Percentiles rank a stretch among this genome's conserved stretches.
phyloP scores from a whole-genome alignment of 2,113 vertebrate species.

The Vanacampus margaritifer region DNA sequence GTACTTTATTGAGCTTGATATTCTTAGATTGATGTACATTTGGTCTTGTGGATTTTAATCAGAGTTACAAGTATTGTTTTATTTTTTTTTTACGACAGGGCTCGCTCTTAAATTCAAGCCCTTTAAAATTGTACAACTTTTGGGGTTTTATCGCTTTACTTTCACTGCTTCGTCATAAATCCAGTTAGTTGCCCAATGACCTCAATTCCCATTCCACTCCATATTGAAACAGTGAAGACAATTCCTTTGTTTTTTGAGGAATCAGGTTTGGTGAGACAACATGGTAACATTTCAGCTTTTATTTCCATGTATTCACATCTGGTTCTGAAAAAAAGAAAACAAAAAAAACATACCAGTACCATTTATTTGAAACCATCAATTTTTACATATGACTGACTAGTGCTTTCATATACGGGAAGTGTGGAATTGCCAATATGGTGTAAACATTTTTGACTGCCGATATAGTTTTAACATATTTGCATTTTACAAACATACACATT shows the following conservation, averaged over 20 bases:
- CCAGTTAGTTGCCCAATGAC: conserved; percentile 24
- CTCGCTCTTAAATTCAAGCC: conserved; percentile 10
- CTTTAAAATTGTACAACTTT: conserved; percentile 30
- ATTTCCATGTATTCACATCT: background rate
- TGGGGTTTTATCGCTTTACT: conserved; percentile 25
- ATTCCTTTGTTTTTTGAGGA: background rate
- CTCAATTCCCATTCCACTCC: conserved; percentile 18
- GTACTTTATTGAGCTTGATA: conserved; percentile 1
- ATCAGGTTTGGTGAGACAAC: background rate
- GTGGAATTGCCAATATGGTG: too few species aligned
- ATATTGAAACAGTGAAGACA: background rate
- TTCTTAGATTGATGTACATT: conserved; percentile 14
- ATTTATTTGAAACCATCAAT: background rate
- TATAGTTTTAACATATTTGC: too few species aligned
- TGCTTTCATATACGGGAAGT: too few species aligned
- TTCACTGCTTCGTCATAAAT: conserved; percentile 29
- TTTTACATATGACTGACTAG: too few species aligned
- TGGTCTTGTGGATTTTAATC: conserved; percentile 14
- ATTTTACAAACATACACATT: background rate
- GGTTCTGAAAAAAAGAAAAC: background rate
- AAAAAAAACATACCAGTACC: background rate
- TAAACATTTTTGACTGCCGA: too few species aligned
- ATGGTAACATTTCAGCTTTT: too few species aligned
- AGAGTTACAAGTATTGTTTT: conserved; percentile 9
- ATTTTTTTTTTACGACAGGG: conserved; percentile 26